Base-by-base conservation (phyloP, 2,113 vertebrate genomes). In the Alaudala cheleensis region DNA sequence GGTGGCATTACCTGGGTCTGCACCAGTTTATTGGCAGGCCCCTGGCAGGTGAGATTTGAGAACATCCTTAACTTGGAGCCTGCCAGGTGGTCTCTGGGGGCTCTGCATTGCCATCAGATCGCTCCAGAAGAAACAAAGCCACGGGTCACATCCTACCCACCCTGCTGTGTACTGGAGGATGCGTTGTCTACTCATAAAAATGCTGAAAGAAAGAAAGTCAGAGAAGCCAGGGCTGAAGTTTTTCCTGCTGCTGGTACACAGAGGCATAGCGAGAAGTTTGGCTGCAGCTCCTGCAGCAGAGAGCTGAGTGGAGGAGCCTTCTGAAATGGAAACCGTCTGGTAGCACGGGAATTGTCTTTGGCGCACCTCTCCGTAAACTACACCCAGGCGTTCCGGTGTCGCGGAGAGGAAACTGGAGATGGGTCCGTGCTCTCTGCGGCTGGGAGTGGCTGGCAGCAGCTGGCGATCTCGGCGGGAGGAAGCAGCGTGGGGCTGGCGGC, bases 401-500 rank as follows among this genome's bases (percentile, higher is more conserved):
- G 0, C 61, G 19, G 42, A 31, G 60, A 56, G 71, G 86, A 74
- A 86, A 86, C 28, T n/a, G 49, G 60, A 71, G 82, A 50, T 49
- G 56, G 44, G 23, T 56, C 31, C 0, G 1, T 21, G 47, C 40
- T 73, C 50, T 19, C 13, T 49, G 40, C 14, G 40, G 40, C 40
- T 12, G 40, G 40, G 40, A 42, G 77, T 0, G 12, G 15, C 80
- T 40, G 10, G 1, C 40, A 81, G 70, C 45, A 89, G 65, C 62
- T 26, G 77, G 74, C 28, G 34, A 25, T 56, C 51, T 14, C 20
- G 1, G 4, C 10, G 8, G 37, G 76, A 81, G n/a, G 61, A 51
- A 81, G 65, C 1, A 0, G 24, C 1, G 0, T 7, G 3, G 44
- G 56, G 37, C 37, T 57, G 77, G 34, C 19, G 56, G 19, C 58